phyloP scores from a whole-genome alignment of 2,888 invertebrate species.

The Pyrrhia umbra region DNA sequence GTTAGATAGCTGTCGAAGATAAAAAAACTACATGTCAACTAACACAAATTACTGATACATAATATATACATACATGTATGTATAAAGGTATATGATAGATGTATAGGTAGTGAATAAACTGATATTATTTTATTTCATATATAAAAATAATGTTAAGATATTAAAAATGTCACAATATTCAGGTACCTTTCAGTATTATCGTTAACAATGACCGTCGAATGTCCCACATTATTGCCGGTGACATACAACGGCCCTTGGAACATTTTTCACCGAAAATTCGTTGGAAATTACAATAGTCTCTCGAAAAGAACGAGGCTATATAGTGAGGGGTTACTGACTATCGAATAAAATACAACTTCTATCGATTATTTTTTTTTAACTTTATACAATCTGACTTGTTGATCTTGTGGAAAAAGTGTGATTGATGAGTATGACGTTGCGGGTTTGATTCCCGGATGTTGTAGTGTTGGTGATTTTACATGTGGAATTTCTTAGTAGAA shows the following conservation, averaged over 20 bases:
- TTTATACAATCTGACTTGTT: neutral
- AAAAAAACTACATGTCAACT: no score
- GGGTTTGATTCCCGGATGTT: no score
- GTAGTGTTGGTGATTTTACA: no score
- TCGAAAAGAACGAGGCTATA: slow-evolving; percentile 19
- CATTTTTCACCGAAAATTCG: slow-evolving; percentile 59
- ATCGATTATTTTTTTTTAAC: neutral
- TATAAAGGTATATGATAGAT: no score
- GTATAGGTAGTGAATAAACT: no score
- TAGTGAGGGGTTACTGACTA: slow-evolving; percentile 35
- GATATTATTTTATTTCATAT: neutral
- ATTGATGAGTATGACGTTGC: no score
- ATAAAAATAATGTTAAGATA: neutral
- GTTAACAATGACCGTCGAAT: slow-evolving; percentile 48
- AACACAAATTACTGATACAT: no score
- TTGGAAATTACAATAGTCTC: slow-evolving; percentile 62
- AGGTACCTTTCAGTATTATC: slow-evolving; percentile 40
- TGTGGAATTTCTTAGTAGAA: no score
- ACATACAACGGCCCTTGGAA: slow-evolving; percentile 50
- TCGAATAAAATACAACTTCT: slow-evolving; percentile 17
- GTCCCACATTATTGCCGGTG: slow-evolving; percentile 50
- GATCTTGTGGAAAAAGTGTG: neutral
- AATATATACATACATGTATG: no score
- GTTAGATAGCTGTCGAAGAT: no score
- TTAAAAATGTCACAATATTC: slow-evolving; percentile 29